Conservation (phyloP, 1,140 invertebrate species). For the Sinella curviseta region DNA sequence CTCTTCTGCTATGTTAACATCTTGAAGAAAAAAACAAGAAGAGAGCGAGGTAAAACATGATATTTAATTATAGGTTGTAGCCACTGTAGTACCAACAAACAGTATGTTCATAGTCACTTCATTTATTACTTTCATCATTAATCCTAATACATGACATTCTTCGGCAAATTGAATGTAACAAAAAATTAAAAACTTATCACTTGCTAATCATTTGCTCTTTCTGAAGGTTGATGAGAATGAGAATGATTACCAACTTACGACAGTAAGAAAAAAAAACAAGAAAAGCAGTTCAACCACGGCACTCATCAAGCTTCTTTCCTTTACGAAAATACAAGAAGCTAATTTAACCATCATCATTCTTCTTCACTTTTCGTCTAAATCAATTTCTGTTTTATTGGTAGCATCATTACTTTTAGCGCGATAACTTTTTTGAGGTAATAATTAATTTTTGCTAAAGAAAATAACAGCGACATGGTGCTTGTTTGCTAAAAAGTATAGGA, state of each 20-base stretch:
- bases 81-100: background rate
- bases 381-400: no score
- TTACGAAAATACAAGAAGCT: no score
- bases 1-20: no score
- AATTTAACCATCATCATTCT: no score
- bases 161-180: background rate
- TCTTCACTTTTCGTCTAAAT: no score
- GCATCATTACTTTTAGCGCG: no score
- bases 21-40: background rate
- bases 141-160: slow-evolving; percentile 16
- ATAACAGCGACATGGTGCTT: background rate
- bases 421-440: no score
- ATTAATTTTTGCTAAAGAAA: slow-evolving; percentile 2
- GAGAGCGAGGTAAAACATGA: background rate
- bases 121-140: slow-evolving; percentile 27
- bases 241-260: background rate
- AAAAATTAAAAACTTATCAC: slow-evolving; percentile 22
- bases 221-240: background rate
- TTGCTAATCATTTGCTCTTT: background rate
- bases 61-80: slow-evolving; percentile 15
- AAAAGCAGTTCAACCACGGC: background rate
- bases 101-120: slow-evolving; percentile 19
- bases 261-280: background rate
- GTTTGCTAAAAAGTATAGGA: no score
- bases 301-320: background rate